Evolutionary conservation across 1,140 invertebrate genomes (phyloP).

Genomic region (Drosophila orena): DNA sequence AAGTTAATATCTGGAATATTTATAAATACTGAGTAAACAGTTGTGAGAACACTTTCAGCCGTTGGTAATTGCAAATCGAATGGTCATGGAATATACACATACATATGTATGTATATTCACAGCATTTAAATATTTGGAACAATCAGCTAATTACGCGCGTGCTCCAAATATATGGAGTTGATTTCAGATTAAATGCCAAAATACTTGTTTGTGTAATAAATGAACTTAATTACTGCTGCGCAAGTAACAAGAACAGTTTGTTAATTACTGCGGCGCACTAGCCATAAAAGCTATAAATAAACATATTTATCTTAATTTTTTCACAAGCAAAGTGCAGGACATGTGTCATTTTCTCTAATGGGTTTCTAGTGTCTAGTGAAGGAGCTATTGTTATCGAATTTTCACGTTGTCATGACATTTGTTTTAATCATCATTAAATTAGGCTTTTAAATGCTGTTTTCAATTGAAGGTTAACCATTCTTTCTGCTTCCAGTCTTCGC

Average conservation of each 20-base stretch:
- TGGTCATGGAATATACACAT: neutral
- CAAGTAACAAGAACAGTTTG: no score
- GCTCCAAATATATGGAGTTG: neutral
- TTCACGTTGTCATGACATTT: no score
- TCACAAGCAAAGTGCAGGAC: no score
- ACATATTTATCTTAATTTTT: neutral
- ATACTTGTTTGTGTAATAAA: neutral
- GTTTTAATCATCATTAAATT: no score
- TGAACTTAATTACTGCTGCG: neutral
- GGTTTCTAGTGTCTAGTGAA: no score
- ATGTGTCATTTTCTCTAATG: no score
- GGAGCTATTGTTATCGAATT: no score
- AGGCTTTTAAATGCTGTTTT: neutral
- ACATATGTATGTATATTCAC: neutral
- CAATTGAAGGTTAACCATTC: neutral
- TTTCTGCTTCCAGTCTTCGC: neutral
- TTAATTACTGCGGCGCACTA: neutral
- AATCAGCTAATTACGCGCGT: constrained; percentile 22
- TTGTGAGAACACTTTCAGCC: constrained; percentile 34
- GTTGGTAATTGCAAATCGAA: constrained; percentile 14
- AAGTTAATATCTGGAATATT: constrained; percentile 7
- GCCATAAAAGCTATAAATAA: neutral
- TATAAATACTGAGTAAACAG: neutral
- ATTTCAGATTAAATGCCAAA: constrained; percentile 4
- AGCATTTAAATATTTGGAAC: constrained; percentile 4